Percentiles rank a stretch among this genome's conserved stretches.
Evolutionary conservation across 1,140 invertebrate species (phyloP).

Genomic region (Ceratosolen solmsi): DNA sequence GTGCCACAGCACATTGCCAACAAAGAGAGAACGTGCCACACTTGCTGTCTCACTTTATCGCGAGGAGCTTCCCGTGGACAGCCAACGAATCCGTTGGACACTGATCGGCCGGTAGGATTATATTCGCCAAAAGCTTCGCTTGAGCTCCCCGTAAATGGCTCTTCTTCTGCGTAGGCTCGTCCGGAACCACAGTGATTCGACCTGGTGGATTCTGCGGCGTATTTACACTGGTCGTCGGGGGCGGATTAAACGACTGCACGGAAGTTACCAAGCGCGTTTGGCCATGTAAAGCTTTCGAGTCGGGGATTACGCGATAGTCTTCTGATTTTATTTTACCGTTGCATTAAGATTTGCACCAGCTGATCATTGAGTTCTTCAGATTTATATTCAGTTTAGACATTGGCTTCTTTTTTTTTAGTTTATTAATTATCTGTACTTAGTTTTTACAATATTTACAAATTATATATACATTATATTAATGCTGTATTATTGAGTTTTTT

Average conservation of each 20-base stretch:
- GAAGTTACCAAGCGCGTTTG: neutral
- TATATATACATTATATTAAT: too few species aligned
- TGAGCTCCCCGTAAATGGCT: neutral
- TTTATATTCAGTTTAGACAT: neutral
- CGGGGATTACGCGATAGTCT: neutral
- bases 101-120: neutral
- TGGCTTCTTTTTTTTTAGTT: neutral
- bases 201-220: neutral
- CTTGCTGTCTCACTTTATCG: neutral
- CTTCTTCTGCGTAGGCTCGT: neutral
- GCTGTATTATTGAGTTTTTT: too few species aligned
- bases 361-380: slow-evolving; percentile 28
- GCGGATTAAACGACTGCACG: neutral
- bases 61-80: neutral
- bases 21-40: too few species aligned
- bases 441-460: too few species aligned
- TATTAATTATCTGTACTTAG: too few species aligned
- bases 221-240: slow-evolving; percentile 23
- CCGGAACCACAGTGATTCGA: neutral
- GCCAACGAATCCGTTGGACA: neutral
- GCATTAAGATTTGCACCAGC: neutral
- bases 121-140: neutral
- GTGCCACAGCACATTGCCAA: neutral
- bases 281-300: neutral
- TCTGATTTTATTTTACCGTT: neutral